These are phyloP conservation scores for Ectropis crepuscularia DNA, from an alignment of 2,888 invertebrate genomes.

Conservation along the genomic window DNA sequence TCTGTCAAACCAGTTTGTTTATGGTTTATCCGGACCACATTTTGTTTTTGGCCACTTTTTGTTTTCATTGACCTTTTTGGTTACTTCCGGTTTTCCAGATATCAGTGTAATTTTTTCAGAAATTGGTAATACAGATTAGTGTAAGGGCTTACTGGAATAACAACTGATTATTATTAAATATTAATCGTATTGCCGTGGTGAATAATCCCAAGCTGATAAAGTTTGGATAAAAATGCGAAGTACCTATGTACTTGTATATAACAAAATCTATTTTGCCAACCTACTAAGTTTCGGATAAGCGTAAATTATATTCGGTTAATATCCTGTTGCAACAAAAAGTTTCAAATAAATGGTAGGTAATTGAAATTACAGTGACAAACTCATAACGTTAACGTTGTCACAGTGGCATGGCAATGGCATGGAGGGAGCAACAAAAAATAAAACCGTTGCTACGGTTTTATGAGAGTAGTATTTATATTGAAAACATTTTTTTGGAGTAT, in stretches of 20 bases:
- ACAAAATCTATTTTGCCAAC: not conserved
- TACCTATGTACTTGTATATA: not conserved
- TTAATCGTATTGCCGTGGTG: slow-evolving; percentile 51
- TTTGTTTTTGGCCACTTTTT: slow-evolving; percentile 65
- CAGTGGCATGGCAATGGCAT: too few species aligned
- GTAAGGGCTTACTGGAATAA: not conserved
- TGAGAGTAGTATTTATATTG: too few species aligned
- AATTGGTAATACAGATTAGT: not conserved
- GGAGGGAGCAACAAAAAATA: too few species aligned
- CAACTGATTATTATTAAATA: not conserved
- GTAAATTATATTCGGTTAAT: too few species aligned
- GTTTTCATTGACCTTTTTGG: slow-evolving; percentile 46
- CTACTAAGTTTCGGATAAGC: too few species aligned
- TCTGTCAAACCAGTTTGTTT: slow-evolving; percentile 62
- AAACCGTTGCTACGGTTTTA: too few species aligned
- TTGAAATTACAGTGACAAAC: too few species aligned
- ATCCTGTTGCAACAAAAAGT: too few species aligned
- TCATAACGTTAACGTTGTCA: too few species aligned
- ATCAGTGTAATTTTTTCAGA: not conserved
- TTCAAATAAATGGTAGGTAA: too few species aligned
- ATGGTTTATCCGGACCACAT: slow-evolving; percentile 50
- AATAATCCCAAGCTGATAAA: slow-evolving; percentile 52
- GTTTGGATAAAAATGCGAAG: not conserved
- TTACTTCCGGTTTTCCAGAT: slow-evolving; percentile 17
- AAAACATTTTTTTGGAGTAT: too few species aligned